Evolutionary conservation across 2,797 vertebrate species (phyloP), one percentile per base, ranked within the genome.

Genomic region (Neopelma chrysocephalum): DNA sequence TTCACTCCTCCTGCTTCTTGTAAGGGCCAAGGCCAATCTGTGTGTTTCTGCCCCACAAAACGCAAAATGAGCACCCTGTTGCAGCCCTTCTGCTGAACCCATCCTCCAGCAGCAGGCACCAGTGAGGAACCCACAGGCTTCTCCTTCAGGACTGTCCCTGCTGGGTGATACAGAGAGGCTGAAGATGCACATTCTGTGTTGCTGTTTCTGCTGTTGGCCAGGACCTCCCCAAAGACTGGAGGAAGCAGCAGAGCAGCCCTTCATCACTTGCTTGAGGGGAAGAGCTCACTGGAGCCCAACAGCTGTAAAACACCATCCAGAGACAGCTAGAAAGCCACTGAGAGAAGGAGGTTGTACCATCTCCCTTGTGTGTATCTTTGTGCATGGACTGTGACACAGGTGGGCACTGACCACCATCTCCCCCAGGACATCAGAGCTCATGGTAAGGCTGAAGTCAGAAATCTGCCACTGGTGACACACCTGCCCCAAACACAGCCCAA

Each of bases 141-240:
- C 48, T 88, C 62, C 60, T 45, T 16, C 14, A 53, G 65, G 17
- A 57, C 1, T 15, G 21, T 13, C 72, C 29, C 54, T 36, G 38
- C 23, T 9, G 2, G 32, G 22, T 13, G 11, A 54, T 1, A 54
- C 31, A 47, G 50, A 64, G 17, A 2, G 0, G 61, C n/a, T 12
- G 2, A 23, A 57, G 73, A 10, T 1, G 2, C 1, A 0, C 1
- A 22, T 0, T n/a, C 57, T 43, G 54, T 31, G 29, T 1, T 8
- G 38, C 10, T 31, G n/a, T 29, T 75, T 53, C 66, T 73, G 88
- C 68, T 68, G 29, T 0, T 10, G 58, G 69, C 54, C 47, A 70
- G 32, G 9, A 75, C 9, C 53, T 25, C 32, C 36, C 77, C 65
- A 60, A 25, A 11, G 15, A 5, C 36, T 27, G 32, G 17, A 78